Percentiles rank a stretch among this genome's conserved stretches.
Conservation (phyloP, 2,113 vertebrate species). For the Psephotus haematonotus region DNA sequence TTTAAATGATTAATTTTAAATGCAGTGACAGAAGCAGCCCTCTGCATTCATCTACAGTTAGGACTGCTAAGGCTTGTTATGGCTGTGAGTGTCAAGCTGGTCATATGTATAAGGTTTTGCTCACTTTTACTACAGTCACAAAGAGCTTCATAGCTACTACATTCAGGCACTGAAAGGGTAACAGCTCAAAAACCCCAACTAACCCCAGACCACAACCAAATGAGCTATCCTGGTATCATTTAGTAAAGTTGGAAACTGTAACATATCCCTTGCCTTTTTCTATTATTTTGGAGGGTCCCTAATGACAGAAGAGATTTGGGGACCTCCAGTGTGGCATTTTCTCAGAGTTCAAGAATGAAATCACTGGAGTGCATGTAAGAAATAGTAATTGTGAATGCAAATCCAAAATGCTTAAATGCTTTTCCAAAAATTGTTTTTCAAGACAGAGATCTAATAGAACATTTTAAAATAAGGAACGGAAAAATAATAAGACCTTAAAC, state of each 20-base stretch:
- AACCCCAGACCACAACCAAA: neutral
- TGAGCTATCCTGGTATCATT: neutral
- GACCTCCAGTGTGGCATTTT: neutral
- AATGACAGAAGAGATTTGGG: neutral
- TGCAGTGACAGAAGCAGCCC: fast-evolving
- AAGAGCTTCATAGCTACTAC: neutral
- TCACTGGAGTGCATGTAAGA: neutral
- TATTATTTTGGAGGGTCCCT: neutral
- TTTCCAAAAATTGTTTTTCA: neutral
- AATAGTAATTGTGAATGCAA: neutral
- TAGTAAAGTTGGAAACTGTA: neutral
- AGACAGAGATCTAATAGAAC: neutral
- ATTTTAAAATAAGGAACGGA: neutral
- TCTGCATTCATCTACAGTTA: neutral
- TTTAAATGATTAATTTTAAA: neutral
- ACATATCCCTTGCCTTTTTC: neutral
- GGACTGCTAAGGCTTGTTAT: fast-evolving
- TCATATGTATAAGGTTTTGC: neutral
- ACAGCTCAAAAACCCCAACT: neutral
- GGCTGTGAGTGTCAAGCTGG: neutral
- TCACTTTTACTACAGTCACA: neutral
- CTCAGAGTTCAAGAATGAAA: neutral
- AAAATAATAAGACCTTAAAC: fast-evolving
- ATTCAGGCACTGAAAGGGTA: neutral
- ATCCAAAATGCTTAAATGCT: neutral